Evolutionary conservation across 2,113 vertebrate genomes (phyloP).

Genomic region (Manacus vitellinus): DNA sequence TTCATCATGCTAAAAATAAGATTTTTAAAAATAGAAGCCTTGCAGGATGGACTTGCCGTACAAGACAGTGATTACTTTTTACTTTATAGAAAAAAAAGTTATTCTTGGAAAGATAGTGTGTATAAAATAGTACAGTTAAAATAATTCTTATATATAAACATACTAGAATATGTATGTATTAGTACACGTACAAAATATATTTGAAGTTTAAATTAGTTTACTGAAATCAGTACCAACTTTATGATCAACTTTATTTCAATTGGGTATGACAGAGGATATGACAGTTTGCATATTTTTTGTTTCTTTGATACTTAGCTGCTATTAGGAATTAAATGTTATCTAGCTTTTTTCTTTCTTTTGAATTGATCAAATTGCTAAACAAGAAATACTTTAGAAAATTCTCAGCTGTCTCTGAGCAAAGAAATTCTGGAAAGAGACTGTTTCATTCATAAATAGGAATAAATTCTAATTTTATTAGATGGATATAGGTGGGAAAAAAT

Average conservation of each 20-base stretch:
- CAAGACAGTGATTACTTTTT: background rate
- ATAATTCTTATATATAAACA: background rate
- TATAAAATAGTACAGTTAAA: background rate
- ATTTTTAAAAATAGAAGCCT: background rate
- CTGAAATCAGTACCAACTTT: conserved; percentile 38
- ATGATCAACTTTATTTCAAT: conserved; percentile 21
- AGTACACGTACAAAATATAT: background rate
- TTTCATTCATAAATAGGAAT: background rate
- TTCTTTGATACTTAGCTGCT: background rate
- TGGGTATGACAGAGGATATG: background rate
- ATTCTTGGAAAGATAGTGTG: background rate
- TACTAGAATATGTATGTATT: background rate
- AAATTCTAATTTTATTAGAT: background rate
- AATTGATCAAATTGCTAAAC: background rate
- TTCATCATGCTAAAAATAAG: background rate
- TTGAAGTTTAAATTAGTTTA: background rate
- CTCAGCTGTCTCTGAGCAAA: background rate
- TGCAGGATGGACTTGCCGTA: background rate
- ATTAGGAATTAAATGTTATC: background rate
- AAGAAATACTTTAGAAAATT: background rate
- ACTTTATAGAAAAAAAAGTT: background rate
- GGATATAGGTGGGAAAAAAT: background rate
- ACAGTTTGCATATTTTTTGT: background rate
- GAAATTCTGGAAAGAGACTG: background rate
- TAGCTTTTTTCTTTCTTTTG: background rate